These are phyloP conservation scores for Chrysodeixis includens DNA, from an alignment of 2,888 invertebrate species.

Conservation along the genomic window DNA sequence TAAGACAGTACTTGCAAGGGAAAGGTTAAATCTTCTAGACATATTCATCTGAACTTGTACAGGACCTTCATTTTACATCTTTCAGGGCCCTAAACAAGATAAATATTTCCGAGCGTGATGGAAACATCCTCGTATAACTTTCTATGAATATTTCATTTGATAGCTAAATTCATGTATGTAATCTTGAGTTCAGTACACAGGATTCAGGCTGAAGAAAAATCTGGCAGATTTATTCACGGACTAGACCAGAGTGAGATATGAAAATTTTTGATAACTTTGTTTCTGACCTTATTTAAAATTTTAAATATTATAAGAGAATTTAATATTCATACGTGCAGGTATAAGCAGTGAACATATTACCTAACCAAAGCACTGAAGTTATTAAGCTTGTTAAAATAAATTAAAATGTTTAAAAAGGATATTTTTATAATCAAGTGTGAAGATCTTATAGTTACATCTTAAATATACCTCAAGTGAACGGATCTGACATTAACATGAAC, in stretches of 20 bases:
- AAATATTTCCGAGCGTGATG: slow-evolving; percentile 10
- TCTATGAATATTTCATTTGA: slow-evolving; percentile 28
- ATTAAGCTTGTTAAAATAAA: slow-evolving; percentile 56
- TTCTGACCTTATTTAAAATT: neutral
- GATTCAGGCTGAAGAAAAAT: slow-evolving; percentile 14
- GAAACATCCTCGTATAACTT: slow-evolving; percentile 15
- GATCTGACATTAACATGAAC: slow-evolving; percentile 44
- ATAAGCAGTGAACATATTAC: neutral
- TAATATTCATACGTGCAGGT: neutral
- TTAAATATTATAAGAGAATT: neutral
- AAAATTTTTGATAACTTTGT: neutral
- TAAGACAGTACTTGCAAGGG: neutral
- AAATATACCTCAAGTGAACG: slow-evolving; percentile 48
- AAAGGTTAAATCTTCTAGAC: neutral
- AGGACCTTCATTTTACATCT: neutral
- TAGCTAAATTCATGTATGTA: slow-evolving; percentile 16
- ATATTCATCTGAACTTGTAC: neutral
- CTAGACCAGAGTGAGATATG: neutral
- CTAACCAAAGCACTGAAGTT: neutral
- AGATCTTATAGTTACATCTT: slow-evolving; percentile 57
- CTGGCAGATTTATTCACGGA: slow-evolving; percentile 17
- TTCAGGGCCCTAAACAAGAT: slow-evolving; percentile 1
- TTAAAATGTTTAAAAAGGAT: slow-evolving; percentile 67
- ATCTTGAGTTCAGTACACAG: slow-evolving; percentile 15
- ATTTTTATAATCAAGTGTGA: slow-evolving; percentile 63